Evolutionary conservation across 2,113 vertebrate species (phyloP).

Genomic region (Oostethus manadensis): DNA sequence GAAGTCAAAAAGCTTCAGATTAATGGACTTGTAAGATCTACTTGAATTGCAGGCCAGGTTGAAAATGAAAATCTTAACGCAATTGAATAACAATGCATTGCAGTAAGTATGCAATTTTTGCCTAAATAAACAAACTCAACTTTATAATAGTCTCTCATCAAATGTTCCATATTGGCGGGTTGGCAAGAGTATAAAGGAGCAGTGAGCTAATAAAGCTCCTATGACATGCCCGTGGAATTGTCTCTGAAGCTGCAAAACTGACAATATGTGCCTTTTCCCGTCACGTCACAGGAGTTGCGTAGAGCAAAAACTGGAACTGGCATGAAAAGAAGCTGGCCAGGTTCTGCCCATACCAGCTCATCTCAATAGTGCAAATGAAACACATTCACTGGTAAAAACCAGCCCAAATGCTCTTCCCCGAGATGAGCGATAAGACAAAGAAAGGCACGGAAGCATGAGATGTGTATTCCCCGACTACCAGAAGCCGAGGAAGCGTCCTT

Average conservation of each 20-base stretch:
- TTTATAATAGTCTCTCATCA: not conserved
- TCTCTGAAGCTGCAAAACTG: not conserved
- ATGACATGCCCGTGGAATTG: not conserved
- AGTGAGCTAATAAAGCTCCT: not conserved
- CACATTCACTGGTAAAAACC: slow-evolving; percentile 6
- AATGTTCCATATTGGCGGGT: not conserved
- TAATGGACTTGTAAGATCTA: too few relatives aligned
- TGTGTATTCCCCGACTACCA: slow-evolving; percentile 33
- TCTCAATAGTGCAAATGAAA: not conserved
- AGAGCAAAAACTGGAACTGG: not conserved
- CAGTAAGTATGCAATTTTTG: not conserved
- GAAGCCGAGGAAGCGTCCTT: slow-evolving; percentile 51
- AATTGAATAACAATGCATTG: not conserved
- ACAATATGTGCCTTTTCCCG: slow-evolving; percentile 4
- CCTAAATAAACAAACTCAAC: not conserved
- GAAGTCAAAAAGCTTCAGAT: too few relatives aligned
- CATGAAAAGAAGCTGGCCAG: not conserved
- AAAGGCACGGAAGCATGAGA: slow-evolving; percentile 10
- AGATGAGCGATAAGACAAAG: slow-evolving; percentile 2
- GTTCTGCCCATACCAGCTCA: not conserved
- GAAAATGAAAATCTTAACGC: too few relatives aligned
- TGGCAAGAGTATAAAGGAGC: not conserved
- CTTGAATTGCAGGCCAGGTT: too few relatives aligned
- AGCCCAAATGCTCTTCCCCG: slow-evolving; percentile 4
- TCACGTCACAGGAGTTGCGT: not conserved